These are phyloP conservation scores for Sebastes hopkinsi DNA, from an alignment of 2,797 vertebrate species.

Conservation along the genomic window DNA sequence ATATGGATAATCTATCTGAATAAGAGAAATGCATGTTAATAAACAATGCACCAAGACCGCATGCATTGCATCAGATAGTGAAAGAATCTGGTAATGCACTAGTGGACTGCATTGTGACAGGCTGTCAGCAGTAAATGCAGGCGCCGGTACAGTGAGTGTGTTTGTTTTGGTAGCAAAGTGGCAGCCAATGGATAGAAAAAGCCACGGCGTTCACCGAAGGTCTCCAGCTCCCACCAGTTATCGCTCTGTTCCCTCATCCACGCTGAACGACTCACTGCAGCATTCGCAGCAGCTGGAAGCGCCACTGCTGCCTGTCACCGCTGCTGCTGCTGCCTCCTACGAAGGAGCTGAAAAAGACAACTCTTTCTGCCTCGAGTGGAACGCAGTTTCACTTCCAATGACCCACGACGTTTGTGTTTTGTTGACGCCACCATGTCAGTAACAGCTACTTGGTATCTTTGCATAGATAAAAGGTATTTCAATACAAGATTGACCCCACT, in stretches of 20 bases:
- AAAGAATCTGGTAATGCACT: not conserved
- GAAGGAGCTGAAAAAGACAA: slow-evolving; percentile 42
- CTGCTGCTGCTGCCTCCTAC: slow-evolving; percentile 30
- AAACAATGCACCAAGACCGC: not conserved
- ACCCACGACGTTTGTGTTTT: slow-evolving; percentile 10
- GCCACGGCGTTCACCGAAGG: slow-evolving; percentile 18
- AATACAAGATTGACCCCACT: not conserved
- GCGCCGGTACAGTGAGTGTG: not conserved
- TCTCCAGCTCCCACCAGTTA: slow-evolving; percentile 50
- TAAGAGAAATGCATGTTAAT: not conserved
- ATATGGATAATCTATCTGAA: not conserved
- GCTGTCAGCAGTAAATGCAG: not conserved
- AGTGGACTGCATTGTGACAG: not conserved
- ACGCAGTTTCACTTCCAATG: slow-evolving; percentile 11
- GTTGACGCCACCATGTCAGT: not conserved
- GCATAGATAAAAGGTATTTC: not conserved
- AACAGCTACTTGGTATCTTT: not conserved
- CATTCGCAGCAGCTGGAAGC: slow-evolving; percentile 43
- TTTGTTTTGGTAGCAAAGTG: slow-evolving; percentile 11
- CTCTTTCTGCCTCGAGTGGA: slow-evolving; percentile 25
- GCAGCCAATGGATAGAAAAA: slow-evolving; percentile 41
- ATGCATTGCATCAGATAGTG: not conserved
- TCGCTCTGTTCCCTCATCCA: slow-evolving; percentile 38
- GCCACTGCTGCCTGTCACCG: slow-evolving; percentile 13
- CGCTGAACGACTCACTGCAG: slow-evolving; percentile 47